Evolutionary conservation across 2,797 vertebrate species (phyloP).

Genomic region (Hyperoplus immaculatus): DNA sequence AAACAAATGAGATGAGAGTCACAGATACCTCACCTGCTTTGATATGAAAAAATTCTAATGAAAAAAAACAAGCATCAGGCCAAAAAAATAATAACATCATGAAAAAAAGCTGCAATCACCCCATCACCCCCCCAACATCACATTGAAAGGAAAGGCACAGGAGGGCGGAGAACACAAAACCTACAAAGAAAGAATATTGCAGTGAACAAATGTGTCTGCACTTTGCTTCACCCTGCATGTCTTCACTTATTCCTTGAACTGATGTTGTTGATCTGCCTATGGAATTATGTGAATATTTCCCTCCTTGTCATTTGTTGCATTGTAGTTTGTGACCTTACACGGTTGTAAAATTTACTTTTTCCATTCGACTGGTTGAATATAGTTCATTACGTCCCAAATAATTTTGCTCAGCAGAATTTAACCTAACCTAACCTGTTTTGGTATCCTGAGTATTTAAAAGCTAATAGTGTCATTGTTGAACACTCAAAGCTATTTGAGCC

Average conservation of each 20-base stretch:
- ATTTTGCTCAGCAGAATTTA: background rate
- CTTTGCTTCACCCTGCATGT: background rate
- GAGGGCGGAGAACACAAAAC: background rate
- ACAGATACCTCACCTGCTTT: constrained; percentile 22
- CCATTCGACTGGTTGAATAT: background rate
- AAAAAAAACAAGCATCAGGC: constrained; percentile 23
- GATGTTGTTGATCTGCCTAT: background rate
- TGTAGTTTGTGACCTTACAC: background rate
- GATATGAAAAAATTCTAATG: constrained; percentile 20
- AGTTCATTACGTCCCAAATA: background rate
- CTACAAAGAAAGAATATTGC: background rate
- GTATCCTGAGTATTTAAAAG: background rate
- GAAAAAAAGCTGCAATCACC: constrained; percentile 11
- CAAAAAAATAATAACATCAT: constrained; percentile 32
- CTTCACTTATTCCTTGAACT: background rate
- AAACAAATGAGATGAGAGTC: constrained; percentile 34
- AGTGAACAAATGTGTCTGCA: background rate
- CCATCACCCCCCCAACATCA: background rate
- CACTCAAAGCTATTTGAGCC: background rate
- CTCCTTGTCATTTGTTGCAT: background rate
- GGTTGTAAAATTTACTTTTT: background rate
- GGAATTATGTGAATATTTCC: background rate
- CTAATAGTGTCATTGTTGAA: background rate
- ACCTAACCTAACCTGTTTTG: background rate
- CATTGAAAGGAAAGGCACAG: background rate